Evolutionary conservation across 2,888 invertebrate genomes (phyloP).

Genomic region (Lacanobia oleracea): DNA sequence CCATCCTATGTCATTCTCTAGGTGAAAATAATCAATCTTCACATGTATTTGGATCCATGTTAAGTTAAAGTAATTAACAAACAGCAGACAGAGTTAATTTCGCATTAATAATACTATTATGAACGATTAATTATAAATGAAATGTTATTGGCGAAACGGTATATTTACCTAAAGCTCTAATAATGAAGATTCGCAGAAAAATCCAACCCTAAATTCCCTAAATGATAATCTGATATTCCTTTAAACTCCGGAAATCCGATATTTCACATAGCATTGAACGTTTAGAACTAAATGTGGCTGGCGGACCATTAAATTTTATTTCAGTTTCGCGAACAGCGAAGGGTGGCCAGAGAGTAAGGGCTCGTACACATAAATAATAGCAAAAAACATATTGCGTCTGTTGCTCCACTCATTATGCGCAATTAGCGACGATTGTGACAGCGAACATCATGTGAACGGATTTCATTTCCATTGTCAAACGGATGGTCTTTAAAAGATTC

Average conservation of each 20-base stretch:
- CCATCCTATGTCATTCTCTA: no score
- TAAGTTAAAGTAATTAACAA: no score
- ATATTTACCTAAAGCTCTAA: not conserved
- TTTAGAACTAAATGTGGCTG: slow-evolving; percentile 79
- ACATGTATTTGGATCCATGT: no score
- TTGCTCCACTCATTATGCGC: slow-evolving; percentile 89
- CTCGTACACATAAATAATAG: slow-evolving; percentile 87
- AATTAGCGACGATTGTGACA: slow-evolving; percentile 90
- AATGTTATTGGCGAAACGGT: no score
- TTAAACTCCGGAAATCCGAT: slow-evolving; percentile 86
- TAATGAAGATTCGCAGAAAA: not conserved
- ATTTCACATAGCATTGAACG: slow-evolving; percentile 81
- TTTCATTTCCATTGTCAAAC: slow-evolving; percentile 75
- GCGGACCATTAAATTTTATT: slow-evolving; percentile 89
- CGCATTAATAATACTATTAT: not conserved
- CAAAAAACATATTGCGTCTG: slow-evolving; percentile 89
- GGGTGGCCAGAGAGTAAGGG: slow-evolving; percentile 82
- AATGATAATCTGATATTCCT: slow-evolving; percentile 70
- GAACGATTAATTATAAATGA: no score
- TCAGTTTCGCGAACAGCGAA: slow-evolving; percentile 80
- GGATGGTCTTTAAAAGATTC: slow-evolving; percentile 58
- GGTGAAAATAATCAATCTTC: no score
- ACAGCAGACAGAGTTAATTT: not conserved
- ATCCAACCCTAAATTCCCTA: slow-evolving; percentile 16
- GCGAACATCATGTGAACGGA: slow-evolving; percentile 86